Conservation (phyloP, 2,113 vertebrate genomes). For the Gorsachius goisagi region DNA sequence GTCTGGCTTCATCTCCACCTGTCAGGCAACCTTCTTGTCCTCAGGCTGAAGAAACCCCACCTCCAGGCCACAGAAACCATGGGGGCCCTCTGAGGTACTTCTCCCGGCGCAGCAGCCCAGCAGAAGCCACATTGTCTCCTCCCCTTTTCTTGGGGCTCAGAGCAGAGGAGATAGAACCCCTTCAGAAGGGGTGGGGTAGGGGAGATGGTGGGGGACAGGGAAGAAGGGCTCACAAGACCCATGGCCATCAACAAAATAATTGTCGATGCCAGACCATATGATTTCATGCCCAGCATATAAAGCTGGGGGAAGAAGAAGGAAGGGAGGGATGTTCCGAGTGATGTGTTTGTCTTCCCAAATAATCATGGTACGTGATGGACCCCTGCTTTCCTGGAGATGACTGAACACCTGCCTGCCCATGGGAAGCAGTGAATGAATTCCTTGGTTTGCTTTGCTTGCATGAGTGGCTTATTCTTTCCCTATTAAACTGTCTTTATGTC, state of each 20-base stretch:
- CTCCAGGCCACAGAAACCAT: neutral
- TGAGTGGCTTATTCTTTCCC: too few species aligned
- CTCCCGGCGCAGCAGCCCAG: fast-evolving
- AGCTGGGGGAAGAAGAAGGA: too few species aligned
- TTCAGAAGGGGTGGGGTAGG: neutral
- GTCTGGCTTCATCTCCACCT: neutral
- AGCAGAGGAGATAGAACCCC: neutral
- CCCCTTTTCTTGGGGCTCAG: neutral
- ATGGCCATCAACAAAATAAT: neutral
- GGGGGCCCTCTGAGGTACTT: neutral
- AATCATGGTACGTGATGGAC: too few species aligned
- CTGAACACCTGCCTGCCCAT: too few species aligned
- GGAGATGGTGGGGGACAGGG: neutral
- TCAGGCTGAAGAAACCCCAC: neutral
- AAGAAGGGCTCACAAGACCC: neutral
- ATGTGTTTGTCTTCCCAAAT: too few species aligned
- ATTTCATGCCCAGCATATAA: too few species aligned
- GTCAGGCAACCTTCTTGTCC: neutral
- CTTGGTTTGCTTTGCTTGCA: too few species aligned
- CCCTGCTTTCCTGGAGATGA: too few species aligned
- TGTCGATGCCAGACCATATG: neutral
- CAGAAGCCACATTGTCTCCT: neutral
- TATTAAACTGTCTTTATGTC: too few species aligned
- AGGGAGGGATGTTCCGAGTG: too few species aligned
- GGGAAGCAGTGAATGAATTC: too few species aligned